A percentile compares a stretch with the other conserved stretches of the same genome.
These are phyloP conservation scores for Nanorana parkeri DNA, from an alignment of 2,113 vertebrate genomes.

Conservation along the genomic window DNA sequence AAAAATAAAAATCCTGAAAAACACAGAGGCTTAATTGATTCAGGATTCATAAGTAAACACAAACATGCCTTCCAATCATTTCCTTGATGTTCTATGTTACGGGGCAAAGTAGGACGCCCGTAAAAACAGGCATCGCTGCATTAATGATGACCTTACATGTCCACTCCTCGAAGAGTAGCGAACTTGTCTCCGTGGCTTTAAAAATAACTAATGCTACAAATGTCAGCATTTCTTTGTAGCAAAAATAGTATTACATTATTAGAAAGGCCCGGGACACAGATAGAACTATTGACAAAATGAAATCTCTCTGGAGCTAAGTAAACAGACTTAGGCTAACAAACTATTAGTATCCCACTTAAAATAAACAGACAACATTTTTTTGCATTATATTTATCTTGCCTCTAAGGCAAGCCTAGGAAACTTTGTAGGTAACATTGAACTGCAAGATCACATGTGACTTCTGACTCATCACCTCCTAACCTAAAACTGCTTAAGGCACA, in stretches of 20 bases:
- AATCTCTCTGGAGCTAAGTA: constrained; percentile 64
- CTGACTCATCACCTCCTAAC: too few relatives aligned
- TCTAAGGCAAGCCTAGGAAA: background rate
- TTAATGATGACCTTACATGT: constrained; percentile 57
- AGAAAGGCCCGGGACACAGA: constrained; percentile 68
- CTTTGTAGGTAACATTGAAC: background rate
- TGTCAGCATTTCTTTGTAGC: constrained; percentile 63
- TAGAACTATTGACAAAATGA: constrained; percentile 66
- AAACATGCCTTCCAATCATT: constrained; percentile 41
- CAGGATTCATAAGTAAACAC: background rate
- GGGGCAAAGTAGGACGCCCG: constrained; percentile 53
- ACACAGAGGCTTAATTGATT: background rate
- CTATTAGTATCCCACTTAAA: constrained; percentile 54
- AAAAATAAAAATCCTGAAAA: background rate
- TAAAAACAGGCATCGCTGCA: constrained; percentile 53
- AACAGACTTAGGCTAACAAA: constrained; percentile 60
- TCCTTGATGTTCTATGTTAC: constrained; percentile 54
- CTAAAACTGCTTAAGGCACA: too few relatives aligned
- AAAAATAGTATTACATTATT: constrained; percentile 70
- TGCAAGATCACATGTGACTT: background rate
- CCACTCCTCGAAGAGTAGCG: constrained; percentile 21
- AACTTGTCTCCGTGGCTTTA: constrained; percentile 57
- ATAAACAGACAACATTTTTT: background rate
- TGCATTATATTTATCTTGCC: background rate
- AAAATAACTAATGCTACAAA: constrained; percentile 66